Base-by-base conservation (phyloP, 2,797 vertebrate species). In the Enteromius fasciolatus region DNA sequence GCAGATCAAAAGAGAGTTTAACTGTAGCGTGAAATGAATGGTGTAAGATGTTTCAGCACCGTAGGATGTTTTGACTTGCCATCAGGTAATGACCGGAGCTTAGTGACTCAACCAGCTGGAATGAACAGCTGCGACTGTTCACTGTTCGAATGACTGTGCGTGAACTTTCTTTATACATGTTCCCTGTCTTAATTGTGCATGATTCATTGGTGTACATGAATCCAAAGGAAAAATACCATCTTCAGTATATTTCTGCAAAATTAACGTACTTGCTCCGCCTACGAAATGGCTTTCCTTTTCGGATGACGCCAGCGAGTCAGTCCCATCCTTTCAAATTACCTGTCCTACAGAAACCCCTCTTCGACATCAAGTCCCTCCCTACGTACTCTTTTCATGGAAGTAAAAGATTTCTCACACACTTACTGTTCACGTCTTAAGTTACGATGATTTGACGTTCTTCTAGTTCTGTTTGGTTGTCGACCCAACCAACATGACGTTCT, bases 111-210 rank as follows among this genome's bases (percentile, higher is more conserved):
- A 14, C 41, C 72, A 44, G 36, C 67, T 64, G 73, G 76, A 80
- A 83, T 81, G 79, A 76, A 77, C 87, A 88, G 84, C 83, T 88
- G 85, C 41, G 23, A 46, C 48, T 46, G 23, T 63, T 28, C 69
- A 70, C 20, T 23, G 46, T 44, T 48, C 5, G 10, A 66, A 20
- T 20, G n/a, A 9, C 67, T 63, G 28, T 70, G 59, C 39, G 12
- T 25, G 28, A 15, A 15, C 39, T 80, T 76, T 73, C n/a, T 14
- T n/a, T 36, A 25, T 36, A 74, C 72, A 31, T 66, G 4, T 39
- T 23, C 5, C 46, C 54, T 4, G 14, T 68, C 63, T 67, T 68
- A 54, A 78, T 52, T 17, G 31, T 3, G 31, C n/a, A 33, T 31
- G 64, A 68, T 39, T 68, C 28, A 52, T 52, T 25, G 18, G 17